phyloP scores from a whole-genome alignment of 2,797 vertebrate genomes.

The Gastrophryne carolinensis region DNA sequence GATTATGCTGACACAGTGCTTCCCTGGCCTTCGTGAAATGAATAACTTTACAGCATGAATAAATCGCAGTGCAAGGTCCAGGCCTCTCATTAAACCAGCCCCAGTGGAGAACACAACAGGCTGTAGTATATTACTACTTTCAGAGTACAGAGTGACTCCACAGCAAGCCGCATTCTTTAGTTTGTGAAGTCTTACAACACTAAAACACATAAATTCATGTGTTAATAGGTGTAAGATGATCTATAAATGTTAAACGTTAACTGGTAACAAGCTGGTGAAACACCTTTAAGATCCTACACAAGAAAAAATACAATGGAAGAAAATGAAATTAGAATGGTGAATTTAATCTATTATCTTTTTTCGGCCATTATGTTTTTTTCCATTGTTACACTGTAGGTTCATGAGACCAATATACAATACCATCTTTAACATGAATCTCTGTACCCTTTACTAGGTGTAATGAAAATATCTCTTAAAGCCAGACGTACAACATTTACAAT shows the following conservation, averaged over 20 bases:
- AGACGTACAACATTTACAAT: too few relatives aligned
- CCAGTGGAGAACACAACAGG: constrained; percentile 39
- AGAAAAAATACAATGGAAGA: background rate
- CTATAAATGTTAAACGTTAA: constrained; percentile 47
- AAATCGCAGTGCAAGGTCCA: constrained; percentile 59
- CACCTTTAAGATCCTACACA: background rate
- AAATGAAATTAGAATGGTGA: too few relatives aligned
- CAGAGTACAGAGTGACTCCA: constrained; percentile 28
- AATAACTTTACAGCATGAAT: constrained; percentile 74
- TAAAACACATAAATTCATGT: constrained; percentile 31
- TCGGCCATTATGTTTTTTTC: too few relatives aligned
- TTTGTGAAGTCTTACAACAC: constrained; percentile 37
- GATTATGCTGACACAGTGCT: constrained; percentile 81
- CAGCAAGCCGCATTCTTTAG: constrained; percentile 30
- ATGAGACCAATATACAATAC: too few relatives aligned
- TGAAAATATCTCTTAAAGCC: too few relatives aligned
- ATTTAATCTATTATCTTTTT: too few relatives aligned
- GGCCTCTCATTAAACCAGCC: constrained; percentile 39
- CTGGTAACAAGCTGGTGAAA: constrained; percentile 19
- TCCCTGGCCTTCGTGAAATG: constrained; percentile 73
- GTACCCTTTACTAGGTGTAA: too few relatives aligned
- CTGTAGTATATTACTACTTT: constrained; percentile 26
- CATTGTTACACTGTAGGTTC: too few relatives aligned
- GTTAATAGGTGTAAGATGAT: constrained; percentile 45
- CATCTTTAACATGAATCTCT: too few relatives aligned